Base-by-base conservation (phyloP, 2,888 invertebrate genomes). In the Allacma fusca region DNA sequence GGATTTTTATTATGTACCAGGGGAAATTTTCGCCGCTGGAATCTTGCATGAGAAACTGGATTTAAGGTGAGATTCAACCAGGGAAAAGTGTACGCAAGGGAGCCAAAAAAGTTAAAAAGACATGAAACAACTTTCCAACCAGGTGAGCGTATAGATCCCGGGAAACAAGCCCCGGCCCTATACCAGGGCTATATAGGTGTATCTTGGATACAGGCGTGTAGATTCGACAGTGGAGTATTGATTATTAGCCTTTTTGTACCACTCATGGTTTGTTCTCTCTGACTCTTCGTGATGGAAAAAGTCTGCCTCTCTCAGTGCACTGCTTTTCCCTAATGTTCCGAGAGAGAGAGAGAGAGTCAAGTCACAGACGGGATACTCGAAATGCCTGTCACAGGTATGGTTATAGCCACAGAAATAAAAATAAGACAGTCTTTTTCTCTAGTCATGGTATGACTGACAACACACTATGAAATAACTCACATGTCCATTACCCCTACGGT, bases 171-270 rank as follows among this genome's bases (percentile, higher is more conserved):
- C 13, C 24, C 28, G 65, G 29, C 28, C 13, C 16, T 12, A 40
- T 40, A 50, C 1, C 16, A 50, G n/a, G 19, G 19, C 19, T 50
- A 34, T 50, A 50, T n/a, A 50, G 7, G 19, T 50, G 19, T 50
- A 19, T 16, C 16, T 34, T 34, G 9, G 4, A 34, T 34, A 29
- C 71, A 71, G 57, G 34, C 23, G 23, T 64, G 62, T 73, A 76
- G 76, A 76, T 76, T 76, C 70, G 64, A 59, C 59, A 69, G 34
- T 29, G 44, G 67, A 76, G 71, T 76, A 76, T 76, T 57, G 76
- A 76, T 76, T 76, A 76, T 76, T 76, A 76, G 76, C 70, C 76
- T 71, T 76, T 76, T 76, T 62, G 28, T 69, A 57, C 28, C 67
- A 29, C 75, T 68, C 69, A 21, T 73, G 73, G 40, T 73, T 73